phyloP scores from a whole-genome alignment of 2,113 vertebrate species.

The Stictonetta naevosa region DNA sequence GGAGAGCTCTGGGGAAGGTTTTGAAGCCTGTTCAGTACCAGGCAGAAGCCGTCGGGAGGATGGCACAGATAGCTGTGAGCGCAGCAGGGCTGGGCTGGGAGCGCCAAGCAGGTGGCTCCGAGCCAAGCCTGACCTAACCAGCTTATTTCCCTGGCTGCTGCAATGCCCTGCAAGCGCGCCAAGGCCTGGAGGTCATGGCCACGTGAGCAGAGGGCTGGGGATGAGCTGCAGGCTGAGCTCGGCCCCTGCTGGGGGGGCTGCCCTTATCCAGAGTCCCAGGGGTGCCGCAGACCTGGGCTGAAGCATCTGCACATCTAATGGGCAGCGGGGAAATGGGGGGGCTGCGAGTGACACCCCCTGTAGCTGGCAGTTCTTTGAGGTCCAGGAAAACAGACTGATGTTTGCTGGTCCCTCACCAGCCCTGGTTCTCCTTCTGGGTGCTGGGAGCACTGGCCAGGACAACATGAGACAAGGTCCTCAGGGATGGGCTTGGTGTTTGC shows the following conservation, averaged over 20 bases:
- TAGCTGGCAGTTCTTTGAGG: not conserved
- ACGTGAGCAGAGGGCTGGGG: not conserved
- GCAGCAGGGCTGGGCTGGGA: not conserved
- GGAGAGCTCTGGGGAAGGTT: rapidly evolving
- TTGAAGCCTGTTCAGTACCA: not conserved
- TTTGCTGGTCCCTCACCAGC: not conserved
- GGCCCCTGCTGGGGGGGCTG: not conserved
- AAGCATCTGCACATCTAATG: rapidly evolving
- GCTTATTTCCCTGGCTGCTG: slow-evolving; percentile 7
- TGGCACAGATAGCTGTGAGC: not conserved
- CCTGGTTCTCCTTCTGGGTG: not conserved
- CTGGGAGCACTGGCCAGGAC: not conserved
- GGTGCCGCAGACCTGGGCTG: rapidly evolving
- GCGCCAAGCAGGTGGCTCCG: not conserved
- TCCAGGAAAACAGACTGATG: not conserved
- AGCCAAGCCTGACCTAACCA: slow-evolving; percentile 51
- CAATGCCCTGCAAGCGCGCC: not conserved
- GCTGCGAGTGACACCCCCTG: not conserved
- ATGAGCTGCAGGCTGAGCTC: not conserved
- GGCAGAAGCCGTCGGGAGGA: not conserved
- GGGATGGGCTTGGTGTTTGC: not conserved
- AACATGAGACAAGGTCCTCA: too few relatives aligned
- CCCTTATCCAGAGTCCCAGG: rapidly evolving
- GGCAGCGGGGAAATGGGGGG: not conserved
- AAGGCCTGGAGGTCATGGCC: not conserved